phyloP scores from a whole-genome alignment of 2,797 vertebrate species.

The Tapirus indicus region DNA sequence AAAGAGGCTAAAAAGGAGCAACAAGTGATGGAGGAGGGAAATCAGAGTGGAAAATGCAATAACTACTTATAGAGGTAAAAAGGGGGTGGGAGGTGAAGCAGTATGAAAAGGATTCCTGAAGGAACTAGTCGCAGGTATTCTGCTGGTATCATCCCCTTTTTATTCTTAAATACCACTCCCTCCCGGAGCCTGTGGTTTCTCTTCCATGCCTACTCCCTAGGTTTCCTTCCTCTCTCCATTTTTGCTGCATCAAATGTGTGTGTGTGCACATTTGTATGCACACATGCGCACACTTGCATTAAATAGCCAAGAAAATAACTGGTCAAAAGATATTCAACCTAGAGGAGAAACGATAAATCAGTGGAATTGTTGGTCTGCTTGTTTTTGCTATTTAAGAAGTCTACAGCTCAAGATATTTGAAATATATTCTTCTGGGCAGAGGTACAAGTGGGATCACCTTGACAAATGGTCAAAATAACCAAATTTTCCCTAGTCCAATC shows the following conservation, averaged over 20 bases:
- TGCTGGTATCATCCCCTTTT: background rate
- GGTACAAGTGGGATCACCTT: background rate
- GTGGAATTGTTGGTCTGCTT: background rate
- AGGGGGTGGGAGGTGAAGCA: too few relatives aligned
- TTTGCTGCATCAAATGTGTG: background rate
- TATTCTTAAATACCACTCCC: too few relatives aligned
- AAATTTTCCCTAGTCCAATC: background rate
- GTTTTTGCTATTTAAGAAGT: background rate
- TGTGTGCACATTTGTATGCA: background rate
- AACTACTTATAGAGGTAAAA: background rate
- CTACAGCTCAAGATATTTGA: background rate
- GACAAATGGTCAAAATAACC: conserved; percentile 38
- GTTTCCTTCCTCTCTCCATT: background rate
- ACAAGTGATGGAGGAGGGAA: background rate
- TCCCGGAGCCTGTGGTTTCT: background rate
- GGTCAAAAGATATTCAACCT: background rate
- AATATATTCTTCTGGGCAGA: background rate
- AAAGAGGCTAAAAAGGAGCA: background rate
- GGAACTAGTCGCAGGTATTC: background rate
- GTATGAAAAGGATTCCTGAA: background rate
- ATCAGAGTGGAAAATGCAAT: background rate
- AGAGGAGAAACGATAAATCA: background rate
- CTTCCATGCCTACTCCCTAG: background rate
- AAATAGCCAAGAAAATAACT: background rate
- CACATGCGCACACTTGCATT: background rate